phyloP scores from a whole-genome alignment of 2,797 vertebrate species.

The Phrynocephalus vlangalii region DNA sequence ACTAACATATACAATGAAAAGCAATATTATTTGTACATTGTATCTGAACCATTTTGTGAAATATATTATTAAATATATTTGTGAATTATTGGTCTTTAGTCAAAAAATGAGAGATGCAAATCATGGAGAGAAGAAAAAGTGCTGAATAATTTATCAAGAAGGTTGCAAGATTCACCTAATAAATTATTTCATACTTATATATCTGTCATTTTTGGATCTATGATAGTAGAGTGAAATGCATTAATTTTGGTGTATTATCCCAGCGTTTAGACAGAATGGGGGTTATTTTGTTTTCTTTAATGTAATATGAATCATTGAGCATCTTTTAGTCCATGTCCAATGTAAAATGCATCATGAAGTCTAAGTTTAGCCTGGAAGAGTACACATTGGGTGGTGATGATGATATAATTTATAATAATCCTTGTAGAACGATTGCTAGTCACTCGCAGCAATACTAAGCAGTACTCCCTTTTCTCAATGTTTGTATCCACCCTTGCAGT shows the following conservation, averaged over 20 bases:
- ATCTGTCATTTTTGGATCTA: conserved; percentile 40
- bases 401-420: conserved; percentile 60
- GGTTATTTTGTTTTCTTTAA: conserved; percentile 25
- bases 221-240: conserved; percentile 19
- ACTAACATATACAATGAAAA: background rate
- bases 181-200: conserved; percentile 47
- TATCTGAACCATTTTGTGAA: conserved; percentile 7
- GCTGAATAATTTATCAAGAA: conserved; percentile 45
- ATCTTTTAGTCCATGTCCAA: background rate
- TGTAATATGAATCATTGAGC: conserved; percentile 40
- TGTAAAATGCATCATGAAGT: conserved; percentile 45
- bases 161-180: conserved; percentile 38
- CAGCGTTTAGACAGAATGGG: background rate
- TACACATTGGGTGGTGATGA: conserved; percentile 36
- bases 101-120: conserved; percentile 39
- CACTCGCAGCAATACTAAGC: conserved; percentile 63
- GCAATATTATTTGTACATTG: conserved; percentile 32
- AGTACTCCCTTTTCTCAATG: conserved; percentile 63
- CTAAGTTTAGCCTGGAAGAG: conserved; percentile 46
- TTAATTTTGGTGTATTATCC: conserved; percentile 36
- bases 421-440: conserved; percentile 32
- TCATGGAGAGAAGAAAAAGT: background rate
- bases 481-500: conserved; percentile 52
- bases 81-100: conserved; percentile 23
- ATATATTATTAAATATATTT: conserved; percentile 34